Evolutionary conservation across 2,888 invertebrate genomes (phyloP).

Genomic region (Thalpophila matura): DNA sequence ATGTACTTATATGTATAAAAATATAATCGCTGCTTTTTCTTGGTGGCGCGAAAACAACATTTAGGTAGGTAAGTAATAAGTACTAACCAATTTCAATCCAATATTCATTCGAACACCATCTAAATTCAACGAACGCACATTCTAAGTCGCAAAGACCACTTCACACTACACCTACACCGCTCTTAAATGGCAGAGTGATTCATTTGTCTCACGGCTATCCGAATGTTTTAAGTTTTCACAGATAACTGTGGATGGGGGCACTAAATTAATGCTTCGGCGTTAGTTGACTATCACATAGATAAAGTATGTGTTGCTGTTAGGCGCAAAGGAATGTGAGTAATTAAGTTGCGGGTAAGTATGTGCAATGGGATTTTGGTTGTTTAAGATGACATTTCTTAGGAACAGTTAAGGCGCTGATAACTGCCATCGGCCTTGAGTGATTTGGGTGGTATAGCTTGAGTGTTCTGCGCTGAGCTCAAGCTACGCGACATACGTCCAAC

Average conservation of each 20-base stretch:
- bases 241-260: slow-evolving; percentile 74
- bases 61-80: too few relatives aligned
- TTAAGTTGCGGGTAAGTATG: slow-evolving; percentile 42
- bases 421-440: too few relatives aligned
- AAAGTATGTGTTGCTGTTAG: slow-evolving; percentile 65
- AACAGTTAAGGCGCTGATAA: too few relatives aligned
- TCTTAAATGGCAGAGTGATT: slow-evolving; percentile 80
- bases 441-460: too few relatives aligned
- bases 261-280: slow-evolving; percentile 78
- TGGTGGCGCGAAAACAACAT: too few relatives aligned
- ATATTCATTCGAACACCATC: too few relatives aligned
- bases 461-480: too few relatives aligned
- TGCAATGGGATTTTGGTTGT: slow-evolving; percentile 13
- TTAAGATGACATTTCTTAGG: neutral
- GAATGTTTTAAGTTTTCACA: slow-evolving; percentile 81
- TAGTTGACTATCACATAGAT: slow-evolving; percentile 69
- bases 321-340: slow-evolving; percentile 64
- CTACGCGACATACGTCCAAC: too few relatives aligned
- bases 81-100: neutral
- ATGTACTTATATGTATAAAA: too few relatives aligned
- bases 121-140: neutral
- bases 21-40: too few relatives aligned
- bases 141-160: slow-evolving; percentile 17
- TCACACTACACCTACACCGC: slow-evolving; percentile 27
- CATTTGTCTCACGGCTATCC: slow-evolving; percentile 80